Conservation (phyloP, 2,888 invertebrate species). For the Cinara cedri region DNA sequence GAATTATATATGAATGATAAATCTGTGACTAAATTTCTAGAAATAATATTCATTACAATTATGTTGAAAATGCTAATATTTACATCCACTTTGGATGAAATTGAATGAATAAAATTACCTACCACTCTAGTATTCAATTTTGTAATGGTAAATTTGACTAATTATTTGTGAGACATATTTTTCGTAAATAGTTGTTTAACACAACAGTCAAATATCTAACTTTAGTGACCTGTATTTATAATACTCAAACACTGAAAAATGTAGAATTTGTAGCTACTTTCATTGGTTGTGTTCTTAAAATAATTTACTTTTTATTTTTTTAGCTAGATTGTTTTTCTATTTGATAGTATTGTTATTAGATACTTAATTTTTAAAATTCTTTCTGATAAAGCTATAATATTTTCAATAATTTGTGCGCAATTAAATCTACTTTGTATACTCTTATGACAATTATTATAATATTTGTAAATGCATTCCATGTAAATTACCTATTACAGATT, state of each 20-base stretch:
- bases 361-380: slow-evolving; percentile 4
- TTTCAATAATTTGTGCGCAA: background rate
- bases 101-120: too few relatives aligned
- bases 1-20: too few relatives aligned
- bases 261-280: background rate
- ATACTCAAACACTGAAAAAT: background rate
- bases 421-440: background rate
- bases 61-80: too few relatives aligned
- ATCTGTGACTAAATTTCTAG: too few relatives aligned
- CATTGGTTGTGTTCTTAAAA: slow-evolving; percentile 17
- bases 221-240: too few relatives aligned
- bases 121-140: too few relatives aligned
- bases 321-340: slow-evolving; percentile 38
- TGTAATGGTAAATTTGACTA: too few relatives aligned
- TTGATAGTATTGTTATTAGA: slow-evolving; percentile 31
- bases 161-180: too few relatives aligned
- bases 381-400: background rate
- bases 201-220: too few relatives aligned
- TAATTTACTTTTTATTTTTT: slow-evolving; percentile 18
- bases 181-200: too few relatives aligned
- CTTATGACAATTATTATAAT: background rate
- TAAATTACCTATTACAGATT: slow-evolving; percentile 22
- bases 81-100: too few relatives aligned
- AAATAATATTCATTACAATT: too few relatives aligned
- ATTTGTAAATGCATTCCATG: slow-evolving; percentile 38